A percentile compares a stretch with the other conserved stretches of the same genome.
Evolutionary conservation across 1,140 invertebrate genomes (phyloP).

Genomic region (Hylyphantes graminicola): DNA sequence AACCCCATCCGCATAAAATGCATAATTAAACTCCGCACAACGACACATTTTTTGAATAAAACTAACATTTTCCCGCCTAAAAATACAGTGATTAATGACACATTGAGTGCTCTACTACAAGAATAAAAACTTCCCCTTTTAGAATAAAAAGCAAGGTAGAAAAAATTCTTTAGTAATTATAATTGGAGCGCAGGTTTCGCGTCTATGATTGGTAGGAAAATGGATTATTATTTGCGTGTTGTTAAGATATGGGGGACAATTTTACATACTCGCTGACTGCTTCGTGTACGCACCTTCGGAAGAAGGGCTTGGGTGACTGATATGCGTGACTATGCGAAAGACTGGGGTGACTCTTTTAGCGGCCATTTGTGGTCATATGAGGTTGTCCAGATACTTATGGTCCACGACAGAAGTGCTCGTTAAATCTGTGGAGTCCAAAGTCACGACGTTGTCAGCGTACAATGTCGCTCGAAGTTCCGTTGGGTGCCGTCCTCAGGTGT

Average conservation of each 20-base stretch:
- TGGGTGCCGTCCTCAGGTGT: too few species aligned
- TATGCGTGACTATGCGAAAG: too few species aligned
- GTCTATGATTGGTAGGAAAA: slow-evolving; percentile 33
- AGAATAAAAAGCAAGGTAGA: slow-evolving; percentile 3
- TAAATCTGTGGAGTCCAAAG: too few species aligned
- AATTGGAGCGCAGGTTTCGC: slow-evolving; percentile 56
- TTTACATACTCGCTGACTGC: slow-evolving; percentile 44
- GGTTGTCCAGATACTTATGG: too few species aligned
- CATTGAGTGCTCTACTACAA: slow-evolving; percentile 39
- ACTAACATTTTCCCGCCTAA: slow-evolving; percentile 40
- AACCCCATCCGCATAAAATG: slow-evolving; percentile 42
- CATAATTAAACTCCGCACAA: slow-evolving; percentile 50
- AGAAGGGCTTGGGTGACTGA: slow-evolving; percentile 30
- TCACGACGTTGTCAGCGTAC: too few species aligned
- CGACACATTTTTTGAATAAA: slow-evolving; percentile 48
- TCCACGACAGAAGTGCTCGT: too few species aligned
- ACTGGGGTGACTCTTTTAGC: too few species aligned
- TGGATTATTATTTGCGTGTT: slow-evolving; percentile 35
- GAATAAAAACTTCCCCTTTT: slow-evolving; percentile 24
- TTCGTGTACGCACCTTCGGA: slow-evolving; percentile 44
- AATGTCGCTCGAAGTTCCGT: too few species aligned
- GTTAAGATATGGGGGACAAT: slow-evolving; percentile 20
- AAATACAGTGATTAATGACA: slow-evolving; percentile 57
- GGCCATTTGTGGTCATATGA: too few species aligned
- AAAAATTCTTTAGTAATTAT: slow-evolving; percentile 50